These are phyloP conservation scores for Myotis pilosus DNA, from an alignment of 2,797 vertebrate species.

Conservation along the genomic window DNA sequence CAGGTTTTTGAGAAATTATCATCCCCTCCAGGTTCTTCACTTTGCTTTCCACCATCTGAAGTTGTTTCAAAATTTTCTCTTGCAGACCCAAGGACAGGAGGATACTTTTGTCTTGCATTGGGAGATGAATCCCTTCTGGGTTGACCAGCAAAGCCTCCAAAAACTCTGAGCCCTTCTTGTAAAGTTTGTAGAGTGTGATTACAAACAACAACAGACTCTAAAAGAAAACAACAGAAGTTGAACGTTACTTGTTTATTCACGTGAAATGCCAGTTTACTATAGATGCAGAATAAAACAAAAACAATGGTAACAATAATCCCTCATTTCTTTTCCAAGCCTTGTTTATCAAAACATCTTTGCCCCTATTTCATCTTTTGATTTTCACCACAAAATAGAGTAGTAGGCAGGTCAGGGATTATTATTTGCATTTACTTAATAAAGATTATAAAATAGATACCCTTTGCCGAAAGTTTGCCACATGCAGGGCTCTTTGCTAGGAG, in stretches of 20 bases:
- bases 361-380: constrained; percentile 27
- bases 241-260: constrained; percentile 50
- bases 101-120: constrained; percentile 7
- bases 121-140: constrained; percentile 7
- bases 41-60: constrained; percentile 75
- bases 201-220: constrained; percentile 73
- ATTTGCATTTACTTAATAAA: constrained; percentile 2
- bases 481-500: not conserved
- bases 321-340: not conserved
- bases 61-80: constrained; percentile 77
- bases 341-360: constrained; percentile 16
- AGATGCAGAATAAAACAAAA: not conserved
- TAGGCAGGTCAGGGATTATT: constrained; percentile 19
- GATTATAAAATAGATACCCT: not conserved
- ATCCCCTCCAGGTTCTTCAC: constrained; percentile 74
- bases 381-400: not conserved
- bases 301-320: not conserved
- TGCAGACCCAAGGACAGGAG: constrained; percentile 74
- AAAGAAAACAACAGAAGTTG: constrained; percentile 65
- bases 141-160: constrained; percentile 70
- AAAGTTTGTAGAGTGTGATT: constrained; percentile 72
- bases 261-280: not conserved
- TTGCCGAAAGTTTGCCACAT: constrained; percentile 32
- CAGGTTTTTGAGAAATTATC: constrained; percentile 66
- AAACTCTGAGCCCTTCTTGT: constrained; percentile 76